Base-by-base conservation (phyloP, 2,113 vertebrate species). In the Toxotes jaculatrix region DNA sequence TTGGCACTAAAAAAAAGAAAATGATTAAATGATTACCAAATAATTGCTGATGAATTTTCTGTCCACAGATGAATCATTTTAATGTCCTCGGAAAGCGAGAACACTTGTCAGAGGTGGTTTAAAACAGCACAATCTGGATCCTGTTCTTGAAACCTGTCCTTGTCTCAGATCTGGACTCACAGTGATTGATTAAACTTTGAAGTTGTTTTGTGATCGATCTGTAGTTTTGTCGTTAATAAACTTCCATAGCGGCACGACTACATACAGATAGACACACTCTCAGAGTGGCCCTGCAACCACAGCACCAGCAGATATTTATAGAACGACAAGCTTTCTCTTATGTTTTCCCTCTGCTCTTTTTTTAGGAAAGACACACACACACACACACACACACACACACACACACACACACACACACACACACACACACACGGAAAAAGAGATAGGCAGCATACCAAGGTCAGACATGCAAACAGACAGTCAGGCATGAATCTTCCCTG, bases 271-370 rank as follows among this genome's bases (percentile, higher is more conserved):
- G 49, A 55, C 32, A 55, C 74, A 49, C 34, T 9, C 34, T 12
- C 27, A 36, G 16, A 68, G 38, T 13, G n/a, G 47, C 71, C 62
- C 61, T 7, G 6, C 62, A 55, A 56, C 36, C 9, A 21, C 21
- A 1, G 59, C 60, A 78, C n/a, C 49, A 76, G 59, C 17, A n/a
- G 78, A 69, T 86, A 87, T 87, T 89, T 89, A 89, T 87, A 86
- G 87, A 72, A 59, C 40, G 4, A 64, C 79, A 55, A 80, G 79
- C 64, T 75, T 76, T 69, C 45, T 84, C 57, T 70, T 32, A 77
- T 69, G 79, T 79, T 67, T 75, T 72, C 61, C 40, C 56, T 57
- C 73, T 57, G 69, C 60, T 74, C 68, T 85, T 72, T 77, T 27
- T 87, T 86, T 80, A 74, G 70, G 45, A 61, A 65, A 43, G 19